Base-by-base conservation (phyloP, 2,888 invertebrate genomes). In the Lycocerus yunnanus region DNA sequence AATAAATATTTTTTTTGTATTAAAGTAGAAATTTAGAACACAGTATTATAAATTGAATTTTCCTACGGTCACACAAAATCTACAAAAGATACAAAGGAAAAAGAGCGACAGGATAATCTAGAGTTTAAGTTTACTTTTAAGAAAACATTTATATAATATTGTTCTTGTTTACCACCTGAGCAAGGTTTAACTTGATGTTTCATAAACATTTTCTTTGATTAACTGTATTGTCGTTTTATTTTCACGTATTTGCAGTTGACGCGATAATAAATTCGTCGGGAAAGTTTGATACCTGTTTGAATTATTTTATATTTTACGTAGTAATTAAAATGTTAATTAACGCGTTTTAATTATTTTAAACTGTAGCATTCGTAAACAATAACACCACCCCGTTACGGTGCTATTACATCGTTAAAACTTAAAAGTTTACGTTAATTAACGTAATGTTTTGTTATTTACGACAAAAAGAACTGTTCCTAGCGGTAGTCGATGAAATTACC, bases 111-210 rank as follows among this genome's bases (percentile, higher is more conserved):
- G 6, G n/a, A 43, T 43, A 43, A 43, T 43, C 43, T n/a, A 1
- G n/a, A 43, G 43, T 43, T 43, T 43, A 43, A 43, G n/a, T 43
- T 43, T 43, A 74, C 74, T 74, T 65, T 71, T 74, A 68, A 63
- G 70, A 74, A 71, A 74, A 71, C 74, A 58, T 71, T 71, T 71
- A 71, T 63, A 61, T 43, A 58, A 61, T 15, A 66, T 59, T 27
- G 68, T 68, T 68, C 67, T 71, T 74, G 71, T 66, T 71, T 68
- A 68, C 74, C 74, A 74, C 70, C 71, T 70, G 74, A 43, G n/a
- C 43, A 43, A 43, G n/a, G n/a, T 43, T 43, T 43, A 27, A 27
- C 13, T 27, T 4, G n/a, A 27, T n/a, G 43, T 43, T 43, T 43
- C n/a, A 43, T 43, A 43, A 43, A 43, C 43, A 43, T 43, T 43